These are phyloP conservation scores for Nudaria mundana DNA, from an alignment of 2,888 invertebrate genomes.

Conservation along the genomic window DNA sequence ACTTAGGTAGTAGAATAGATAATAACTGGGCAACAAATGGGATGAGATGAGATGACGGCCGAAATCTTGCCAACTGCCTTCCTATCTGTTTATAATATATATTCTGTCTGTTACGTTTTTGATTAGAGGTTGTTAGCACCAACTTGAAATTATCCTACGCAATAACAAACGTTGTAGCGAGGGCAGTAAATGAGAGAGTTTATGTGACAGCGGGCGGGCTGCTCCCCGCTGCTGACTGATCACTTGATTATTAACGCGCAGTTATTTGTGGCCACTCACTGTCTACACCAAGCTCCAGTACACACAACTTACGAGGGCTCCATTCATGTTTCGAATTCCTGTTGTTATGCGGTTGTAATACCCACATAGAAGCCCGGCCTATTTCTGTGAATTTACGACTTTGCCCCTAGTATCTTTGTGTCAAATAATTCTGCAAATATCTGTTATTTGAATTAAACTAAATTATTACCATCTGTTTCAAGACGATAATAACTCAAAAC, in stretches of 20 bases:
- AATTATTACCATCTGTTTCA: neutral
- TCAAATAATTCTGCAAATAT: constrained; percentile 3
- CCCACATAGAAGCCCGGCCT: neutral
- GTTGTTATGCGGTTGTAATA: neutral
- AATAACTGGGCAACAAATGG: too few species aligned
- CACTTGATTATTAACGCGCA: constrained; percentile 5
- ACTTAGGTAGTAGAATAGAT: too few species aligned
- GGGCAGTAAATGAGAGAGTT: constrained; percentile 9
- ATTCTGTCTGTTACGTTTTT: too few species aligned
- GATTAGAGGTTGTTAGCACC: too few species aligned
- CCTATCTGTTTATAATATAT: too few species aligned
- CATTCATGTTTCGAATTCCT: constrained; percentile 3
- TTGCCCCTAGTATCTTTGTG: neutral
- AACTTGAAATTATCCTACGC: neutral
- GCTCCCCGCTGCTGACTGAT: neutral
- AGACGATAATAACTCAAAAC: neutral
- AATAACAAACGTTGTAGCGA: constrained; percentile 3
- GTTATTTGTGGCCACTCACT: constrained; percentile 3
- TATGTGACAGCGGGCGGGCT: constrained; percentile 6
- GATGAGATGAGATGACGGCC: too few species aligned
- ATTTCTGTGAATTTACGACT: neutral
- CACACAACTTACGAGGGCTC: constrained; percentile 2
- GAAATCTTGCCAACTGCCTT: too few species aligned
- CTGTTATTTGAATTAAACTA: neutral
- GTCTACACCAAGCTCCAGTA: too few species aligned